A percentile compares a stretch with the other conserved stretches of the same genome.
phyloP scores from a whole-genome alignment of 2,113 vertebrate species.

The Tautogolabrus adspersus region DNA sequence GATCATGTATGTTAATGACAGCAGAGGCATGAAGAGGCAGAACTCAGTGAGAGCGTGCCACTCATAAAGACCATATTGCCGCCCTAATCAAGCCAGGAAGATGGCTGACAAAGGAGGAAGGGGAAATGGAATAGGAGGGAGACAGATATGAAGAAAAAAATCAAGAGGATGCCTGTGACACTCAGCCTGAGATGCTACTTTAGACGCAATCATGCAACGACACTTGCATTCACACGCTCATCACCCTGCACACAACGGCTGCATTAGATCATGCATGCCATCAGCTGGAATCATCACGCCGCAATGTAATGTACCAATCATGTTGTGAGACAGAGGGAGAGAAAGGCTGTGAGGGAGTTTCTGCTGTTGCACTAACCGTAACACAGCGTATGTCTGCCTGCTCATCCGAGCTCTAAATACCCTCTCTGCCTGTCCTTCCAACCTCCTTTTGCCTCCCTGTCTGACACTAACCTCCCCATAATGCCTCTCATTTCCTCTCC shows the following conservation, averaged over 20 bases:
- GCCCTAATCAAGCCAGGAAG: slow-evolving; percentile 35
- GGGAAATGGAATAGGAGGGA: neutral
- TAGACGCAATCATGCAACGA: slow-evolving; percentile 32
- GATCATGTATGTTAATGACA: neutral
- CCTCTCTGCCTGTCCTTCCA: slow-evolving; percentile 30
- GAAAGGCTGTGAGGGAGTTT: slow-evolving; percentile 9
- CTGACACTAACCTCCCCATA: slow-evolving; percentile 41
- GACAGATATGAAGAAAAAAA: neutral
- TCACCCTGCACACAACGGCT: neutral
- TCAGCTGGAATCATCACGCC: slow-evolving; percentile 31
- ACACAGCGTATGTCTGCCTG: slow-evolving; percentile 10
- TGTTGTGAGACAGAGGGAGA: slow-evolving; percentile 12
- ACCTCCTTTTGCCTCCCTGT: slow-evolving; percentile 14
- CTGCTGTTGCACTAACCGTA: slow-evolving; percentile 13
- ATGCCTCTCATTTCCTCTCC: slow-evolving; percentile 35
- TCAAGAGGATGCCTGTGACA: slow-evolving; percentile 23
- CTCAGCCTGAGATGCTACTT: slow-evolving; percentile 24
- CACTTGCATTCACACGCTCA: slow-evolving; percentile 7
- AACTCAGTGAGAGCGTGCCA: neutral
- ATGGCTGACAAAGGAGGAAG: slow-evolving; percentile 13
- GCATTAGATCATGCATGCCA: slow-evolving; percentile 40
- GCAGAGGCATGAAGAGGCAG: neutral
- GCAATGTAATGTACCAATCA: slow-evolving; percentile 40
- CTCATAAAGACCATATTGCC: slow-evolving; percentile 15
- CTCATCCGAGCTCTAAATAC: slow-evolving; percentile 47